Percentiles rank a stretch among this genome's conserved stretches.
Evolutionary conservation across 35 echinoderm and acorn worm genomes (phyloP).

Genomic region (Patiria miniata): DNA sequence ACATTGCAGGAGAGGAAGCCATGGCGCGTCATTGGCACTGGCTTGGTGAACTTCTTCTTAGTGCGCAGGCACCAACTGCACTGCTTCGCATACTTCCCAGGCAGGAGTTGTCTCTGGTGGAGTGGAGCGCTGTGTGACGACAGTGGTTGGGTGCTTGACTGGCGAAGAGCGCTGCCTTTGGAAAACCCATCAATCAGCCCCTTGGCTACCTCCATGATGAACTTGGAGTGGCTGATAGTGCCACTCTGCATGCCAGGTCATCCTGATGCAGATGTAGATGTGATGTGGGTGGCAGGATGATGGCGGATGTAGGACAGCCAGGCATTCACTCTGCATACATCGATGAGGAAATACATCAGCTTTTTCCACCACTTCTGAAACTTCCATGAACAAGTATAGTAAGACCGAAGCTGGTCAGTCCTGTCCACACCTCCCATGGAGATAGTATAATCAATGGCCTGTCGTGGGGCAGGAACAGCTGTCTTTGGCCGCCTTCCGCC

Average conservation of each 20-base stretch:
- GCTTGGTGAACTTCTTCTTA: background rate
- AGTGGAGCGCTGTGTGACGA: background rate
- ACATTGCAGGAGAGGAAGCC: constrained; percentile 23
- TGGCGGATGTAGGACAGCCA: no score
- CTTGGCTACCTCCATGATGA: constrained; percentile 25
- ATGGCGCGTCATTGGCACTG: background rate
- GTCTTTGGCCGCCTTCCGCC: background rate
- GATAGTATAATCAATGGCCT: background rate
- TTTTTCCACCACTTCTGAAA: no score
- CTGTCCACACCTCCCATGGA: background rate
- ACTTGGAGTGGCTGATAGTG: background rate
- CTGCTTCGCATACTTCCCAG: background rate
- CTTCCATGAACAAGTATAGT: no score
- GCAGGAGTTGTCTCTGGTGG: background rate
- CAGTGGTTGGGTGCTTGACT: background rate
- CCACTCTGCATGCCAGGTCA: no score
- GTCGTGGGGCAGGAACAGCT: background rate
- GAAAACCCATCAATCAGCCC: constrained; percentile 7
- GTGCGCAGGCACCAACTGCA: background rate
- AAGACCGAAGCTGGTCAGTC: no score
- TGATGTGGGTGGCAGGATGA: no score
- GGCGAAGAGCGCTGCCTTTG: background rate
- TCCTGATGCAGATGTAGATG: no score
- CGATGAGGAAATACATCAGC: no score
- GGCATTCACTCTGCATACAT: no score